These are phyloP conservation scores for Trachops cirrhosus DNA, from an alignment of 2,797 vertebrate genomes.

Conservation along the genomic window DNA sequence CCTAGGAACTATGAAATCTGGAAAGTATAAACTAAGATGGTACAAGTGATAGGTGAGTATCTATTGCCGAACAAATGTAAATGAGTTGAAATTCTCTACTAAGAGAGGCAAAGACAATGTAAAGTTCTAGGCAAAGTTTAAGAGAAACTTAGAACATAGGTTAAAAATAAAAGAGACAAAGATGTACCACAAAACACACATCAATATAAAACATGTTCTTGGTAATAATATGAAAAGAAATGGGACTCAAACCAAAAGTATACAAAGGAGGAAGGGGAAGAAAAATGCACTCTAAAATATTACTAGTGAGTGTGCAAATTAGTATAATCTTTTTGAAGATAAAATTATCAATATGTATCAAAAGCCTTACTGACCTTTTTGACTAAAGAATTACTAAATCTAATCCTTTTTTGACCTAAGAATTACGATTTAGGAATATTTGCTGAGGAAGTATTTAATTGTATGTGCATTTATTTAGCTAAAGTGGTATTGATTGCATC, in stretches of 20 bases:
- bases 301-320: neutral
- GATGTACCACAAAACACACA: neutral
- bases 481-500: neutral
- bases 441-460: constrained; percentile 23
- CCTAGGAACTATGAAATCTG: neutral
- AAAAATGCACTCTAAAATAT: neutral
- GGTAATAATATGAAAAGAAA: neutral
- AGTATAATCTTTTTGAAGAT: neutral
- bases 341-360: neutral
- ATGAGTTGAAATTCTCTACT: neutral
- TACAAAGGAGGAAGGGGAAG: neutral
- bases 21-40: neutral
- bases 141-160: neutral
- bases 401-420: neutral
- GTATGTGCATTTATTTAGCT: neutral
- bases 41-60: neutral
- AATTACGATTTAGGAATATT: constrained; percentile 1
- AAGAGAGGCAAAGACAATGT: neutral
- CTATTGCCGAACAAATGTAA: neutral
- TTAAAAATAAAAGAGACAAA: neutral
- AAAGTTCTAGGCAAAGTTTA: neutral
- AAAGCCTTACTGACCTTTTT: neutral
- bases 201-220: neutral
- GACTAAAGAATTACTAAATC: neutral
- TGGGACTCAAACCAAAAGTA: neutral